Evolutionary conservation across 2,888 invertebrate genomes (phyloP).

Genomic region (Teinopalpus imperialis): DNA sequence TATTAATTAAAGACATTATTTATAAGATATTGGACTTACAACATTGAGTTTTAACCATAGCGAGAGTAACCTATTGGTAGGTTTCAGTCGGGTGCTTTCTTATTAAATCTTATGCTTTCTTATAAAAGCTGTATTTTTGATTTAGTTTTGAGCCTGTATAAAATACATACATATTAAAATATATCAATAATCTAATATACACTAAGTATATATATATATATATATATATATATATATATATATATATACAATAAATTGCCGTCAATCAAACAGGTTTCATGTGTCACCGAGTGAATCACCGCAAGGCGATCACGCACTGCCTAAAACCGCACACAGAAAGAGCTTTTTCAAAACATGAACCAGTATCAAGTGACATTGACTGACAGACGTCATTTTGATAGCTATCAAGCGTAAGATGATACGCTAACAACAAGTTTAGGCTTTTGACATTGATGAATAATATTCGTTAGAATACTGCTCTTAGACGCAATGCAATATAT

Average conservation of each 20-base stretch:
- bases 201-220: background rate
- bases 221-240: background rate
- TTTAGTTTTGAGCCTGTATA: too few species aligned
- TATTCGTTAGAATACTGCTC: too few species aligned
- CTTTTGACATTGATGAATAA: slow-evolving; percentile 18
- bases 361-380: slow-evolving; percentile 22
- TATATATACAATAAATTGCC: background rate
- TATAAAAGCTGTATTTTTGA: too few species aligned
- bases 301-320: slow-evolving; percentile 55
- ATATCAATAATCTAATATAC: too few species aligned
- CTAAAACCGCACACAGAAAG: slow-evolving; percentile 30
- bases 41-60: too few species aligned
- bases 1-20: too few species aligned
- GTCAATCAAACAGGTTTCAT: slow-evolving; percentile 5
- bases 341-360: slow-evolving; percentile 15
- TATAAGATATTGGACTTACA: too few species aligned
- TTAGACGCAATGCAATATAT: too few species aligned
- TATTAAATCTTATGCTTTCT: too few species aligned
- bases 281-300: slow-evolving; percentile 47
- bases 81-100: too few species aligned
- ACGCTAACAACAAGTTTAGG: slow-evolving; percentile 2
- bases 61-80: too few species aligned
- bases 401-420: slow-evolving; percentile 13
- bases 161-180: too few species aligned
- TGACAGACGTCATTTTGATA: slow-evolving; percentile 21